These are phyloP conservation scores for Limenitis camilla DNA, from an alignment of 2,888 invertebrate genomes.

Conservation along the genomic window DNA sequence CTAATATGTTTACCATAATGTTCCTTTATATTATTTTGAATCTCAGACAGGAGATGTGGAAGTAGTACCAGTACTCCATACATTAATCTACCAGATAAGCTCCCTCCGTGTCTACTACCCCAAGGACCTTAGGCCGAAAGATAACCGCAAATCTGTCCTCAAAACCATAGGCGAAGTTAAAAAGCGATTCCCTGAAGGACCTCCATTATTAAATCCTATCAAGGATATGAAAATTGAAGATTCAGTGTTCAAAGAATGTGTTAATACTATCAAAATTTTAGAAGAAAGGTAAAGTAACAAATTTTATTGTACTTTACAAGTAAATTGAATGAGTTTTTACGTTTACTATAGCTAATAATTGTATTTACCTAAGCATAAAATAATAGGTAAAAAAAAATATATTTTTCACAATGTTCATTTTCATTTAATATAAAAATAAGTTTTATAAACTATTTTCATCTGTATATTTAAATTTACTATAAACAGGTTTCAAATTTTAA, in stretches of 20 bases:
- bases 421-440: too few relatives aligned
- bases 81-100: slow-evolving; percentile 88
- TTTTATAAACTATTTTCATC: too few relatives aligned
- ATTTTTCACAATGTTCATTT: too few relatives aligned
- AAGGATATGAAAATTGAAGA: slow-evolving; percentile 97
- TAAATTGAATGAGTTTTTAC: too few relatives aligned
- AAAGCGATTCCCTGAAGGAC: slow-evolving; percentile 89
- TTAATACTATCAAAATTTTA: slow-evolving; percentile 86
- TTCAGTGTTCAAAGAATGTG: slow-evolving; percentile 83
- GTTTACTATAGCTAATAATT: too few relatives aligned
- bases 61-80: slow-evolving; percentile 89
- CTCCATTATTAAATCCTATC: slow-evolving; percentile 93
- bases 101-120: slow-evolving; percentile 93
- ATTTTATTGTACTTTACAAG: too few relatives aligned
- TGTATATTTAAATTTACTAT: too few relatives aligned
- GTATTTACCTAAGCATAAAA: background rate
- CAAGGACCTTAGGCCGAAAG: slow-evolving; percentile 88
- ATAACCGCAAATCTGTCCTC: slow-evolving; percentile 88
- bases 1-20: background rate
- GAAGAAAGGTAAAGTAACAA: slow-evolving; percentile 77
- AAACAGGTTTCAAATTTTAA: too few relatives aligned
- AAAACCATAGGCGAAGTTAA: slow-evolving; percentile 92
- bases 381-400: too few relatives aligned
- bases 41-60: slow-evolving; percentile 86
- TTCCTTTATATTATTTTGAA: slow-evolving; percentile 1